Base-by-base conservation (phyloP, 2,888 invertebrate species). In the Sarcophaga rosellei region DNA sequence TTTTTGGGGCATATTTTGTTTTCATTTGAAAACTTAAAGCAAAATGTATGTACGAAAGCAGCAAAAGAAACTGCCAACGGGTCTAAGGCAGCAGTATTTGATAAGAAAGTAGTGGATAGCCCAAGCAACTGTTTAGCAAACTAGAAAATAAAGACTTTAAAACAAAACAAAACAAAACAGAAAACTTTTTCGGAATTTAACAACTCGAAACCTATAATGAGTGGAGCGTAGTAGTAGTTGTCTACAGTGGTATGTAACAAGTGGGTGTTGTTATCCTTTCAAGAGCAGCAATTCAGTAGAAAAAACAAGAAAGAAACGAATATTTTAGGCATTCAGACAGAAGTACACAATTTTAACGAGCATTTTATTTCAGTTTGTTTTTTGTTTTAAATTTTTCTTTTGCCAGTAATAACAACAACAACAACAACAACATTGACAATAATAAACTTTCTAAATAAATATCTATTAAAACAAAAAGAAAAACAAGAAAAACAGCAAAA, bases 391-490 rank as follows among this genome's bases (percentile, higher is more conserved):
- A 57, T 35, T 21, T 69, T 47, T 53, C 3, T 61, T 17, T 61
- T 69, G 69, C 23, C 4, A 17, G 21, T 2, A 15, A 57, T 12
- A 59, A 62, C 1, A 74, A 44, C 11, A 83, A 70, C n/a, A 47
- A 23, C 10, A 2, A 25, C 61, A 11, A 72, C 45, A 74, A 65
- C 62, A 74, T 78, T 69, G 66, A 68, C 17, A 65, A 76, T 57
- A 72, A 75, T 61, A 82, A 83, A 86, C 83, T 86, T 82, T 86
- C 69, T 45, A 80, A 47, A 86, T 86, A 83, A 79, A 82, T 86
- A 86, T 82, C 79, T 82, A 86, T 80, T 83, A 83, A 86, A 35
- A 35, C 35, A 35, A 35, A 2, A 35, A 35, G 10, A 35, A 35
- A 2, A 35, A 35, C 35, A 35, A 25, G 4, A 25, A 35, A 35